These are phyloP conservation scores for Maccullochella peelii DNA, from an alignment of 2,113 vertebrate species.

Conservation along the genomic window DNA sequence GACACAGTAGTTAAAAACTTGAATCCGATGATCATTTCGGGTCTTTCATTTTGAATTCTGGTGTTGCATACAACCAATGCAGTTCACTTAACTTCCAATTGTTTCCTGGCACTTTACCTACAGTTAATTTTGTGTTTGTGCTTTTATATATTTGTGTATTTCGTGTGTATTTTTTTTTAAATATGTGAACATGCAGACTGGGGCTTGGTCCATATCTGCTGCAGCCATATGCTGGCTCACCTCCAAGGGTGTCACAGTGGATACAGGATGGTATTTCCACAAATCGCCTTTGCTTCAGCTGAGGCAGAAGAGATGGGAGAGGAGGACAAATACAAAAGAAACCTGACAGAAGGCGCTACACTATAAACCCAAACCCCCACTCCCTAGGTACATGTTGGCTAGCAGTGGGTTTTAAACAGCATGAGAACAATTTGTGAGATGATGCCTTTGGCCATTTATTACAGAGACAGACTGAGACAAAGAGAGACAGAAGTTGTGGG, in stretches of 20 bases:
- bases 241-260: constrained; percentile 35
- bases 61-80: background rate
- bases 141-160: constrained; percentile 14
- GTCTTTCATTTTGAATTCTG: background rate
- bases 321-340: constrained; percentile 16
- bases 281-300: constrained; percentile 23
- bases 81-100: background rate
- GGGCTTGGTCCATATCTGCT: constrained; percentile 41
- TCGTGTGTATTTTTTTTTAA: background rate
- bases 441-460: background rate
- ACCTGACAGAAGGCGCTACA: constrained; percentile 10
- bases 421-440: background rate
- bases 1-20: background rate
- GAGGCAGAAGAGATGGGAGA: background rate
- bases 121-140: background rate
- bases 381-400: background rate
- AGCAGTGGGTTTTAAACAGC: background rate
- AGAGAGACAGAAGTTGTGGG: constrained; percentile 8
- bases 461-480: background rate
- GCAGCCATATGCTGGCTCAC: constrained; percentile 39
- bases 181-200: constrained; percentile 14
- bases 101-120: constrained; percentile 12
- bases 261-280: constrained; percentile 26
- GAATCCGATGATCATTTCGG: background rate
- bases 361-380: constrained; percentile 9